Base-by-base conservation (phyloP, 1,140 invertebrate genomes). In the Psilanteris sp. region DNA sequence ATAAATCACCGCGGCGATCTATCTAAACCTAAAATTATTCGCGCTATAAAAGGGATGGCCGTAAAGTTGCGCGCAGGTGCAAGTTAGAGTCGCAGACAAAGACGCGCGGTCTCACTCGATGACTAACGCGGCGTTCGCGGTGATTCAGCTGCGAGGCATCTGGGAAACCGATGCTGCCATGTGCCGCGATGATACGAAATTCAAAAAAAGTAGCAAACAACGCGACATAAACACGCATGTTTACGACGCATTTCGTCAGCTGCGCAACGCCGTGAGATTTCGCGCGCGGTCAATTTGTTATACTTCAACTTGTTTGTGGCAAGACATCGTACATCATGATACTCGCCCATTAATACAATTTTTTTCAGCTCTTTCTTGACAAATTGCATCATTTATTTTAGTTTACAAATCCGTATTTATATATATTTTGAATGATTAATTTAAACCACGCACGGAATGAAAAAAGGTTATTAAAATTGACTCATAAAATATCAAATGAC, bases 11-110 rank as follows among this genome's bases (percentile, higher is more conserved):
- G 3, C 32, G 22, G 7, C 43, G 14, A 29, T 61, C 14, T 59
- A 59, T 59, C 24, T 43, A 32, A 11, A 15, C 15, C 18, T 10
- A 34, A 34, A 50, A 29, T 50, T 50, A 50, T 50, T 46, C 27
- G 41, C 26, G 26, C 10, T 61, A 3, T 4, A 20, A 20, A 22
- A 14, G 9, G 18, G 34, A 18, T 4, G 3, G 26, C 39, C 39
- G 15, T 67, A 67, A 67, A 41, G 62, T 67, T 37, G 50, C 41
- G 37, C 29, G 64, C 52, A 68, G 64, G 62, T 55, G 62, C 48
- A n/a, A 27, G 7, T 1, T 10, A n/a, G 3, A 43, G 39, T 20
- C 32, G 32, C 41, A 18, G 52, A 57, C 10, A 59, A 68, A 68
- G 52, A 50, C 31, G 50, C 39, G 26, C 41, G 31, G 43, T 68